Evolutionary conservation across 2,888 invertebrate genomes (phyloP), one percentile per base, ranked within the genome.

Genomic region (Phaonia tiefii): DNA sequence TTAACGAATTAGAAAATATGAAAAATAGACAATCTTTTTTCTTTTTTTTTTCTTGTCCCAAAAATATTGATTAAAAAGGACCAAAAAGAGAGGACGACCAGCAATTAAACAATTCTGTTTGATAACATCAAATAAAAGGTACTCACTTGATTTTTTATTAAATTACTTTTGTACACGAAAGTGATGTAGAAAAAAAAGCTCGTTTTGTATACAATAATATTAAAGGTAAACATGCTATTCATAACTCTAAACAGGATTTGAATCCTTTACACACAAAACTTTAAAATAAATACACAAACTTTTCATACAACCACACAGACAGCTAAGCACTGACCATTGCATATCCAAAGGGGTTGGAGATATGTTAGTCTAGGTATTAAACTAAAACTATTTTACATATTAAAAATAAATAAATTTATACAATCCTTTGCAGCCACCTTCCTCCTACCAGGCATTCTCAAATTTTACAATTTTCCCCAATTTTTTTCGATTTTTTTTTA

Each of bases 1-100:
- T 82, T 83, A 84, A 84, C 84, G 83, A 84, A 82, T 84, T 82
- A 80, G 82, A 79, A 83, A 80, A 83, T 79, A 83, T 75, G 76
- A 78, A 81, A 75, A 72, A 65, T 78, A 74, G 72, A 72, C 71
- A 77, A 70, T 74, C 74, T 66, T 77, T 78, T 81, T 58, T 66
- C 65, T 76, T n/a, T n/a, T n/a, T n/a, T n/a, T n/a, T n/a, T n/a
- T n/a, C 58, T 67, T 58, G 65, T 56, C 72, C 26, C 42, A 81
- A 58, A 81, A 81, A 77, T n/a, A n/a, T 77, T 78, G 78, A 78
- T 81, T 78, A 81, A 76, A 76, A 80, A 70, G 17, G 20, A 44
- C 26, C 22, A 42, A 17, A 58, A 74, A 75, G 75, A 66, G 69
- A n/a, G n/a, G n/a, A n/a, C 73, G 73, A 65, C 58, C 69, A 74